Conservation (phyloP, 2,113 vertebrate species). For the Eulemur rufifrons region DNA sequence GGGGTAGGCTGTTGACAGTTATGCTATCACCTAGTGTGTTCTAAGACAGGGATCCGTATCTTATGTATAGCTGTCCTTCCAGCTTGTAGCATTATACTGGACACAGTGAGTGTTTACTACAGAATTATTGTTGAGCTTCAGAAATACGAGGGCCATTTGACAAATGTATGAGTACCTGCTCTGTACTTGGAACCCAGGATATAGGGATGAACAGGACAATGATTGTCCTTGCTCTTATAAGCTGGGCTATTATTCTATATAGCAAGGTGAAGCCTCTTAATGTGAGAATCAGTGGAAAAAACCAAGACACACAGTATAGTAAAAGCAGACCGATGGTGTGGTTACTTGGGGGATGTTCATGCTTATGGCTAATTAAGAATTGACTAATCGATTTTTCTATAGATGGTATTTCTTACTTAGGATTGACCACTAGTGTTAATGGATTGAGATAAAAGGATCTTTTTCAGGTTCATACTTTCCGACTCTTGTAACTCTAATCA, state of each 20-base stretch:
- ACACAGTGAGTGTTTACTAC: background rate
- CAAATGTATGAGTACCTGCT: background rate
- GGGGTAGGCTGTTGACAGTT: background rate
- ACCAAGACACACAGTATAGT: background rate
- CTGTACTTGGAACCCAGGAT: background rate
- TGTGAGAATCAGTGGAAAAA: background rate
- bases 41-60: background rate
- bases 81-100: background rate
- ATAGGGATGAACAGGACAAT: background rate
- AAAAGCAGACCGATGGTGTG: background rate
- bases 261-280: background rate
- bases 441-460: background rate
- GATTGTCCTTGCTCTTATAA: background rate
- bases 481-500: background rate
- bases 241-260: background rate
- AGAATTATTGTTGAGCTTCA: background rate
- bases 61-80: background rate
- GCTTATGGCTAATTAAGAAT: background rate
- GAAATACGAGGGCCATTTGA: background rate
- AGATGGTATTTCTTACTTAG: background rate
- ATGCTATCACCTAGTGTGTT: background rate
- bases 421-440: background rate
- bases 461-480: background rate
- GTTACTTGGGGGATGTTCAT: background rate
- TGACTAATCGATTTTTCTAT: background rate